phyloP scores from a whole-genome alignment of 2,888 invertebrate genomes.

The Caenorhabditis sp. region DNA sequence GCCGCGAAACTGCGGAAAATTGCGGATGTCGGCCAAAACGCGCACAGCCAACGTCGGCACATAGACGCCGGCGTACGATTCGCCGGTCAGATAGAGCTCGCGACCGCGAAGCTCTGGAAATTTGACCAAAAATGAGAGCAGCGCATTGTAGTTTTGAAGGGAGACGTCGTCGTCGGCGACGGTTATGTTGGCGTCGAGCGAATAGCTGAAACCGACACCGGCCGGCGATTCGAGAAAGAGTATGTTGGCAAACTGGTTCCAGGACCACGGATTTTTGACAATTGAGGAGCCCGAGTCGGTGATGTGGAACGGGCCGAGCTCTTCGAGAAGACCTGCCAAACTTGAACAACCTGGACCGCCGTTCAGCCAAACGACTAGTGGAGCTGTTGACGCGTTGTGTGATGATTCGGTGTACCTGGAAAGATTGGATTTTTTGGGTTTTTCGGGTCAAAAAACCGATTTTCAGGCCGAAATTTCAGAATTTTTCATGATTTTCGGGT shows the following conservation, averaged over 20 bases:
- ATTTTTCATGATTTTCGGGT: too few relatives aligned
- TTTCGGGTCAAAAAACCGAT: not conserved
- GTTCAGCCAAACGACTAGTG: slow-evolving; percentile 73
- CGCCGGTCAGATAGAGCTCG: slow-evolving; percentile 73
- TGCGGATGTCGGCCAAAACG: slow-evolving; percentile 42
- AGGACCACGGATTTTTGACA: slow-evolving; percentile 58
- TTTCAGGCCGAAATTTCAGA: too few relatives aligned
- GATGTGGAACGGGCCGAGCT: slow-evolving; percentile 72
- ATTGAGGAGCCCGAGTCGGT: slow-evolving; percentile 56
- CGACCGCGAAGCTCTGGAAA: slow-evolving; percentile 72
- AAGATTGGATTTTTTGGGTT: not conserved
- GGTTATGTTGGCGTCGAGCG: slow-evolving; percentile 71
- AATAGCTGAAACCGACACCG: slow-evolving; percentile 74
- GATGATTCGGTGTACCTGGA: slow-evolving; percentile 72
- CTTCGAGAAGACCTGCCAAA: slow-evolving; percentile 68
- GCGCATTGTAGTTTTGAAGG: slow-evolving; percentile 72
- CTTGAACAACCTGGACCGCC: slow-evolving; percentile 73
- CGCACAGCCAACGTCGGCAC: slow-evolving; percentile 70
- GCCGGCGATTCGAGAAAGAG: slow-evolving; percentile 74
- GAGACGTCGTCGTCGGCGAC: slow-evolving; percentile 70
- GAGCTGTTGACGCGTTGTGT: slow-evolving; percentile 69
- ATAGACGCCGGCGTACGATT: slow-evolving; percentile 71
- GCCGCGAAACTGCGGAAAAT: slow-evolving; percentile 68
- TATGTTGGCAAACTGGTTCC: slow-evolving; percentile 73
- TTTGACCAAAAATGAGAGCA: slow-evolving; percentile 72